Base-by-base conservation (phyloP, 2,113 vertebrate genomes). In the Cyprinodon brontotheroides region DNA sequence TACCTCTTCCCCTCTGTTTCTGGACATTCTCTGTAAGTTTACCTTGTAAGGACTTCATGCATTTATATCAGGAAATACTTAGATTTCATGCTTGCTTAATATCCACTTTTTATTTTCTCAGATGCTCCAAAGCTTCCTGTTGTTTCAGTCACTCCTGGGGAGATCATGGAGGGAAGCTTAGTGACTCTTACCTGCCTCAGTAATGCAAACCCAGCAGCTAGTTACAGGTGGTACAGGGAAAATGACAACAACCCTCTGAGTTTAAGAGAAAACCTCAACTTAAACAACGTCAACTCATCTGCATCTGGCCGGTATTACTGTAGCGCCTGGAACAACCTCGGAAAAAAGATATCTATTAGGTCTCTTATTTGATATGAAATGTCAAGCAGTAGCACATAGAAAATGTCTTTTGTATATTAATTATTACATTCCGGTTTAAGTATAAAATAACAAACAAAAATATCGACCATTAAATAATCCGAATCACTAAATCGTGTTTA, bases 281-380 rank as follows among this genome's bases (percentile, higher is more conserved):
- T 72, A 15, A 2, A 0, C 0, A 66, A 50, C 45, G 36, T 72
- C 53, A 20, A 66, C 9, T 1, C 36, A 1, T 50, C 41, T 20
- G 50, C 71, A 13, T 71, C 62, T 66, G 68, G 68, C 20, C 36
- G 48, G 36, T 78, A 71, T 40, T 39, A 40, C 50, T 78, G 75
- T 17, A 45, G 9, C 48, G 68, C 75, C 36, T 48, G 5, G 12
- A 67, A 48, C 11, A 3, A 0, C 3, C 13, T 2, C 10, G 62
- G 75, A 0, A 11, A 0, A 22, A 61, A 29, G 0, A n/a, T n/a
- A n/a, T n/a, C n/a, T n/a, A n/a, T n/a, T n/a, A n/a, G n/a, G n/a
- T n/a, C n/a, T n/a, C n/a, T n/a, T n/a, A n/a, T n/a, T n/a, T 61
- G 15, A 78, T 1, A 62, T 72, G 20, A 60, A 48, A 66, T 78